Conservation (phyloP, 2,888 invertebrate genomes). For the Cenopis cana region DNA sequence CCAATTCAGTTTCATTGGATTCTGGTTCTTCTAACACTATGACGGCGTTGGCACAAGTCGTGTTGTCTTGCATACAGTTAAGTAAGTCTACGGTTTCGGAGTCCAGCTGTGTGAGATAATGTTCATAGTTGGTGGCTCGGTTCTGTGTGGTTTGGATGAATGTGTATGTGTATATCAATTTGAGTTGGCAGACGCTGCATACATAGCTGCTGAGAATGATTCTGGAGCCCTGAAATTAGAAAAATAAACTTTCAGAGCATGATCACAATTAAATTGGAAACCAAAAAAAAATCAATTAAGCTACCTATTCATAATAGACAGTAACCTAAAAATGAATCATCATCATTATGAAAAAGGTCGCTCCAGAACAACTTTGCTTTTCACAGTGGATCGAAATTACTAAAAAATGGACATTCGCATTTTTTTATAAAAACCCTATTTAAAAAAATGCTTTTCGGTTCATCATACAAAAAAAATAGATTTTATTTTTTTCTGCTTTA, state of each 20-base stretch:
- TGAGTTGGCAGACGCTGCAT: conserved; percentile 19
- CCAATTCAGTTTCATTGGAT: not conserved
- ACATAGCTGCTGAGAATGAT: conserved; percentile 34
- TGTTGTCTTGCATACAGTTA: conserved; percentile 36
- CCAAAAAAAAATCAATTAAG: too few species aligned
- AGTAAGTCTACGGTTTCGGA: conserved; percentile 30
- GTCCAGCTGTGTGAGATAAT: conserved; percentile 29
- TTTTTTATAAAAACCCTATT: too few species aligned
- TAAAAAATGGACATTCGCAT: too few species aligned
- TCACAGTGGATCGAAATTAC: too few species aligned
- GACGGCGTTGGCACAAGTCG: conserved; percentile 37
- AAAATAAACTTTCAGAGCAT: not conserved
- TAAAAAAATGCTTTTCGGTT: too few species aligned
- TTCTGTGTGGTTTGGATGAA: conserved; percentile 19
- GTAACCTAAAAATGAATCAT: too few species aligned
- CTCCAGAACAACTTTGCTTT: too few species aligned
- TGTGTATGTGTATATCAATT: conserved; percentile 23
- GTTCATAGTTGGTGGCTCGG: conserved; percentile 14
- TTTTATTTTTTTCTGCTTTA: too few species aligned
- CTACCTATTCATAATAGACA: too few species aligned
- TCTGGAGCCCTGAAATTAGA: conserved; percentile 29
- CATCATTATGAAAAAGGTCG: too few species aligned
- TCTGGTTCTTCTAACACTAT: conserved; percentile 32
- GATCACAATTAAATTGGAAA: not conserved
- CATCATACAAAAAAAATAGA: too few species aligned